Evolutionary conservation across 1,140 invertebrate genomes (phyloP).

Genomic region (Reticulitermes speratus): DNA sequence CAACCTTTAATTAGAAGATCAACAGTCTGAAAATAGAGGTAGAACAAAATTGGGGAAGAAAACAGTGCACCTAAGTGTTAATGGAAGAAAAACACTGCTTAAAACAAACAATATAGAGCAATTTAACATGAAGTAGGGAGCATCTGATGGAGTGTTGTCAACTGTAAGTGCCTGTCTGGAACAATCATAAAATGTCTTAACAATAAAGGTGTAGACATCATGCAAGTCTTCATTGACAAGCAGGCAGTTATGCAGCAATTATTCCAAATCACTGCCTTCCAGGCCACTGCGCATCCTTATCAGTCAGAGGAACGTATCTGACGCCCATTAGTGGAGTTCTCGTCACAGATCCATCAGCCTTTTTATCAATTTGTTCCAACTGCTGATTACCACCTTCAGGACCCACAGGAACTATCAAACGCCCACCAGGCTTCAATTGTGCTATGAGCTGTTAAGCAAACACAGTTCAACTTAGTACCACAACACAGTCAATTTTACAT

Average conservation of each 20-base stretch:
- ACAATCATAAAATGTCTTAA: not conserved
- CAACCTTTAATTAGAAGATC: not conserved
- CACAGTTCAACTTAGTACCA: not conserved
- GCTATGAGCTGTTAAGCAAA: conserved; percentile 58
- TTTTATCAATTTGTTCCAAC: conserved; percentile 87
- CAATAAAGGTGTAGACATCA: not conserved
- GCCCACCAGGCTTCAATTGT: conserved; percentile 78
- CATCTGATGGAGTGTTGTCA: not conserved
- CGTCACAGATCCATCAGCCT: conserved; percentile 73
- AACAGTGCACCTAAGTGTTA: not conserved
- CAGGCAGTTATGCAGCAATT: not conserved
- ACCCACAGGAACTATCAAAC: conserved; percentile 90
- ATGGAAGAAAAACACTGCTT: not conserved
- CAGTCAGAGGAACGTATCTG: conserved; percentile 95
- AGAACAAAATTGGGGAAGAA: not conserved
- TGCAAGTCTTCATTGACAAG: not conserved
- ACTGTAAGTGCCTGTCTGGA: not conserved
- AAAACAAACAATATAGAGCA: not conserved
- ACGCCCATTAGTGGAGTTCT: conserved; percentile 89
- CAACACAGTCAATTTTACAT: too few species aligned
- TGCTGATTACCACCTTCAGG: conserved; percentile 77
- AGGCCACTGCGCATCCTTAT: conserved; percentile 72
- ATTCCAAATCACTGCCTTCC: conserved; percentile 41
- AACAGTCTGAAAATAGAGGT: not conserved
- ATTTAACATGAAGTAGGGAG: not conserved